Percentiles rank a stretch among this genome's conserved stretches.
Evolutionary conservation across 2,113 vertebrate genomes (phyloP).

Genomic region (Indicator indicator): DNA sequence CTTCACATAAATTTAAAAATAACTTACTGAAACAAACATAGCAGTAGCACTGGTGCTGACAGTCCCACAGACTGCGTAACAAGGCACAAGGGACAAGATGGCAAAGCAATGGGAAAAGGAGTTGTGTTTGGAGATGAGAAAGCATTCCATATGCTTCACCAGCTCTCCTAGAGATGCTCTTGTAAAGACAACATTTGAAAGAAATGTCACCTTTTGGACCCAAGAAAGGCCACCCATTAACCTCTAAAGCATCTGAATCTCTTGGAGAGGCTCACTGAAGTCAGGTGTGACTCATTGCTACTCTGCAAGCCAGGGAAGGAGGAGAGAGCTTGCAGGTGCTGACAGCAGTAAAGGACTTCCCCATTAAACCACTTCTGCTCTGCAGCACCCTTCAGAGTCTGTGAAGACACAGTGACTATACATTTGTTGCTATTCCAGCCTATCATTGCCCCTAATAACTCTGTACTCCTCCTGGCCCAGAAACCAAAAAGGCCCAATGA

Average conservation of each 20-base stretch:
- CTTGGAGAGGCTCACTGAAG: not conserved
- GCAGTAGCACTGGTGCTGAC: not conserved
- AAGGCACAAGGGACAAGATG: fast-evolving
- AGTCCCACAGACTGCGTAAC: not conserved
- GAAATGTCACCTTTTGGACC: not conserved
- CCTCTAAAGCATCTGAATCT: not conserved
- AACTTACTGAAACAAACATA: not conserved
- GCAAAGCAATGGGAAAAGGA: not conserved
- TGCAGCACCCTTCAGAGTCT: not conserved
- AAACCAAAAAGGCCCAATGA: not conserved
- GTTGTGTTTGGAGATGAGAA: not conserved
- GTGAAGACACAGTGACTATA: not conserved
- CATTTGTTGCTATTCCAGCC: not conserved
- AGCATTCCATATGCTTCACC: not conserved
- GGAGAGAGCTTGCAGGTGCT: not conserved
- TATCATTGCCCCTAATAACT: not conserved
- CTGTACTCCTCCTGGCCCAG: not conserved
- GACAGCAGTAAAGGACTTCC: not conserved
- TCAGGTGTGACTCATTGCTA: not conserved
- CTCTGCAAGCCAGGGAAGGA: not conserved
- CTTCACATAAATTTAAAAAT: not conserved
- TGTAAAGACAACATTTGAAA: not conserved
- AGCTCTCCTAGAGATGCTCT: not conserved
- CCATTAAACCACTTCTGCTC: not conserved
- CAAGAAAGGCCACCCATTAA: not conserved